Evolutionary conservation across 64 coral and sea anemone genomes (phyloP).

Genomic region (Montipora capricornis): DNA sequence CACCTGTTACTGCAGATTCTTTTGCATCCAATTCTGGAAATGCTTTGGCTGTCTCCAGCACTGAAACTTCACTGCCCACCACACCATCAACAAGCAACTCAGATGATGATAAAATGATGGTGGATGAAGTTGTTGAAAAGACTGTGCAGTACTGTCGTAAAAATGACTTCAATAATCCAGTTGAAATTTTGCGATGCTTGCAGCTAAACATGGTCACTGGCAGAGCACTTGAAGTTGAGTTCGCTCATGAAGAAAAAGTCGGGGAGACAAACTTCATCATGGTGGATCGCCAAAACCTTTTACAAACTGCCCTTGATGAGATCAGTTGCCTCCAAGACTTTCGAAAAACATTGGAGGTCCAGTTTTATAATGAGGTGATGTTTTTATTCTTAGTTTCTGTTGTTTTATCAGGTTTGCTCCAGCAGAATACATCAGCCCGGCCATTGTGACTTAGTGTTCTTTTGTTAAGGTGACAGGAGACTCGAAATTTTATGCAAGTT

Average conservation of each 20-base stretch:
- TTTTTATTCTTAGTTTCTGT: background rate
- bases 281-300: constrained; percentile 41
- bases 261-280: constrained; percentile 58
- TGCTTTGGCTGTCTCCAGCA: background rate
- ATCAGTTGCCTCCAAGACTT: constrained; percentile 28
- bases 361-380: constrained; percentile 63
- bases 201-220: constrained; percentile 56
- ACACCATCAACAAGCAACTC: background rate
- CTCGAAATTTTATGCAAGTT: no score
- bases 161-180: constrained; percentile 39
- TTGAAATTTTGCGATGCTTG: constrained; percentile 40
- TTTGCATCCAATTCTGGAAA: background rate
- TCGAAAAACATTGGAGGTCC: constrained; percentile 51
- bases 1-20: no score
- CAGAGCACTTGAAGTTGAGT: constrained; percentile 43
- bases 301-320: constrained; percentile 56
- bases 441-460: no score
- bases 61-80: background rate
- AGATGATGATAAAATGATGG: background rate
- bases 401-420: background rate
- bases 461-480: no score
- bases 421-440: no score
- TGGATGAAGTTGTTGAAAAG: background rate
- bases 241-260: constrained; percentile 9
- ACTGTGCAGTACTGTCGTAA: background rate